Evolutionary conservation across 2,113 vertebrate species (phyloP).

Genomic region (Tragelaphus buxtoni): DNA sequence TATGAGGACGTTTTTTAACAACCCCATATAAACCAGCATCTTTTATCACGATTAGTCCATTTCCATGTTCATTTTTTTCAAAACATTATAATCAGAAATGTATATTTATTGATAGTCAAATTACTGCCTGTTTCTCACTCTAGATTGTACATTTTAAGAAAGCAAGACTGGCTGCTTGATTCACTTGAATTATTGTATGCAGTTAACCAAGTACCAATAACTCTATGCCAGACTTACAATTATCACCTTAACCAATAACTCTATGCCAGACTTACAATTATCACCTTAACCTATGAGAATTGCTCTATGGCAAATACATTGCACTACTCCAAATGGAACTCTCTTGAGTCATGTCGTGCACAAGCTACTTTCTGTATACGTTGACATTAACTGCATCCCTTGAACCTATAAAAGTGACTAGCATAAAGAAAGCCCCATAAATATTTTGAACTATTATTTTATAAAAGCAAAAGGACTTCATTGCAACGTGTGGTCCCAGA

Average conservation of each 20-base stretch:
- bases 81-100: neutral
- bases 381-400: neutral
- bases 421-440: neutral
- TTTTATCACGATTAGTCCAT: neutral
- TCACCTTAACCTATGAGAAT: neutral
- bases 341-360: rapidly evolving
- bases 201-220: neutral
- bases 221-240: neutral
- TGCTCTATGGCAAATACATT: neutral
- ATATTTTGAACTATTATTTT: neutral
- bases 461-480: neutral
- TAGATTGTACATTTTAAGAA: neutral
- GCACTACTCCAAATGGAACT: neutral
- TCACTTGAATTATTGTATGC: neutral
- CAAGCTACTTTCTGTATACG: neutral
- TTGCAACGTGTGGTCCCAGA: neutral
- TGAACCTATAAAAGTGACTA: neutral
- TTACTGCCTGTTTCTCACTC: neutral
- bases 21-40: neutral
- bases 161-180: neutral
- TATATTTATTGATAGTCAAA: neutral
- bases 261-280: neutral
- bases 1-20: neutral
- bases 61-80: neutral
- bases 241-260: neutral